Evolutionary conservation across 2,113 vertebrate species (phyloP).

Genomic region (Cyprinodon variegatus): DNA sequence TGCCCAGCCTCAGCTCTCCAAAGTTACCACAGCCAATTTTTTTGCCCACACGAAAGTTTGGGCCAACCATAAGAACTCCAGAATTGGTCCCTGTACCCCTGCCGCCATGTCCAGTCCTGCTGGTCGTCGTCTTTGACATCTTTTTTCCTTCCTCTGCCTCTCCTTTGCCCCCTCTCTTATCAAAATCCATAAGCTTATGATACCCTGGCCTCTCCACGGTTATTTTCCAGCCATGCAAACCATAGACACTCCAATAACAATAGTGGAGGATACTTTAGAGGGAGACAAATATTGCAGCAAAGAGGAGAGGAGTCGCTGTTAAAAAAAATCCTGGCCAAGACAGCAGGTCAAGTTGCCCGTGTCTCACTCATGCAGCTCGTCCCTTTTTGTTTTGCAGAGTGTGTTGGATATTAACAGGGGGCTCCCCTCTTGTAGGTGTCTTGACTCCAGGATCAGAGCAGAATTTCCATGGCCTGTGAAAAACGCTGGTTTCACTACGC

Average conservation of each 20-base stretch:
- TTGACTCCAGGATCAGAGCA: conserved; percentile 61
- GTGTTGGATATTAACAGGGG: conserved; percentile 35
- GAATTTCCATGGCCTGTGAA: conserved; percentile 61
- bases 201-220: conserved; percentile 99
- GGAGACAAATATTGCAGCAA: conserved; percentile 46
- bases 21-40: conserved; percentile 99
- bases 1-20: conserved; percentile 95
- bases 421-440: conserved; percentile 37
- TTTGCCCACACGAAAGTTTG: conserved; percentile 98
- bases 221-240: conserved; percentile 93
- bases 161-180: conserved; percentile 98
- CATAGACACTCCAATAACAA: conserved; percentile 85
- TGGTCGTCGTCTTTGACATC: conserved; percentile 89
- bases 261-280: conserved; percentile 50
- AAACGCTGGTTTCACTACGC: conserved; percentile 68
- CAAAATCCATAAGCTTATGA: conserved; percentile 99
- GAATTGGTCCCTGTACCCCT: conserved; percentile 87
- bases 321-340: conserved; percentile 46
- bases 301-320: conserved; percentile 63
- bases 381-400: conserved; percentile 32
- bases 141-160: conserved; percentile 95
- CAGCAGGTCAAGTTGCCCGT: conserved; percentile 27
- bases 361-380: conserved; percentile 36
- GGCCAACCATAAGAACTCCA: conserved; percentile 98
- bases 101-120: conserved; percentile 85